A percentile compares a stretch with the other conserved stretches of the same genome.
phyloP scores from a whole-genome alignment of 2,797 vertebrate species.

The Agapornis canus region DNA sequence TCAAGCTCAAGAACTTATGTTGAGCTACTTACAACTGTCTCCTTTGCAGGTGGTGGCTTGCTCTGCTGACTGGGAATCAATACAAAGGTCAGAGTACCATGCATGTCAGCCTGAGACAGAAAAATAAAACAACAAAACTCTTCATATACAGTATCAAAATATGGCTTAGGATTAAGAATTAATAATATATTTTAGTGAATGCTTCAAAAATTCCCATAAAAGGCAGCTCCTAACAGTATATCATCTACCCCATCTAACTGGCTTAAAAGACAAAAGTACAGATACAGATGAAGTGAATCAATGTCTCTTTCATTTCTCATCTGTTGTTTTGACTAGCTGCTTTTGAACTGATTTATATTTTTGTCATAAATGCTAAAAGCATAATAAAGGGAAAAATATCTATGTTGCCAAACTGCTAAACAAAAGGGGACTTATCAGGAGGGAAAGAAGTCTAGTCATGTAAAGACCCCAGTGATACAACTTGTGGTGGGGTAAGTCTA shows the following conservation, averaged over 20 bases:
- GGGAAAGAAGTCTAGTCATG: neutral
- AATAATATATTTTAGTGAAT: neutral
- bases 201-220: neutral
- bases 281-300: neutral
- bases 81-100: slow-evolving; percentile 93
- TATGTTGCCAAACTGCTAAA: neutral
- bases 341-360: neutral
- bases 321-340: neutral
- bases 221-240: neutral
- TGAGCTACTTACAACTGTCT: slow-evolving; percentile 90
- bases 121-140: neutral
- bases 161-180: neutral
- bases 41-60: slow-evolving; percentile 88
- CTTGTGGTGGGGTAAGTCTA: neutral
- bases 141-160: neutral
- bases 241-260: neutral
- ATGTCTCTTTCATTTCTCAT: neutral
- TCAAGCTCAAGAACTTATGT: neutral
- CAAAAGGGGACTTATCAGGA: neutral
- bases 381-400: neutral
- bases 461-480: accelerated
- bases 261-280: neutral
- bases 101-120: slow-evolving; percentile 92
- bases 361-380: neutral
- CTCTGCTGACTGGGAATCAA: slow-evolving; percentile 90